A percentile compares a stretch with the other conserved stretches of the same genome.
Conservation (phyloP, 2,113 vertebrate species). For the Mirounga angustirostris region DNA sequence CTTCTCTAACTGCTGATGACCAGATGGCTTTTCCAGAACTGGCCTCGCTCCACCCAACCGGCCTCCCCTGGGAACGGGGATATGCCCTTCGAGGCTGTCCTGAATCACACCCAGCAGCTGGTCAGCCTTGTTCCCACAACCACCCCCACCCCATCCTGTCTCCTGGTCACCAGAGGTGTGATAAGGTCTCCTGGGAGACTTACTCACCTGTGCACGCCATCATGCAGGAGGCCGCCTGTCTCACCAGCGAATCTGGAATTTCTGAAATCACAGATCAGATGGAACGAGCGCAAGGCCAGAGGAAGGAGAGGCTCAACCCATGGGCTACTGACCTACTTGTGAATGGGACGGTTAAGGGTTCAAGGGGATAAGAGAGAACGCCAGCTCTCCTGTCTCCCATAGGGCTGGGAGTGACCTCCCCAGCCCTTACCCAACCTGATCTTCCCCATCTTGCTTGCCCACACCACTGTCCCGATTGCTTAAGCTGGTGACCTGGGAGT, state of each 20-base stretch:
- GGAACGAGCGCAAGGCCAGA: not conserved
- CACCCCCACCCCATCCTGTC: fast-evolving
- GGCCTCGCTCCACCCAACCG: not conserved
- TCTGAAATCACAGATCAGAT: slow-evolving; percentile 74
- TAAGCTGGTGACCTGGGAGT: not conserved
- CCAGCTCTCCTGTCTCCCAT: fast-evolving
- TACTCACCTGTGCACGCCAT: slow-evolving; percentile 71
- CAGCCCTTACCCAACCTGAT: not conserved
- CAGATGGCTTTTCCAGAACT: not conserved
- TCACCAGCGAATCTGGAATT: not conserved
- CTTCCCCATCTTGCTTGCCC: not conserved
- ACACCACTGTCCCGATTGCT: fast-evolving
- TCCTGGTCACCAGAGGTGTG: not conserved
- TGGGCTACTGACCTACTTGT: not conserved
- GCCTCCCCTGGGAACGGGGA: not conserved
- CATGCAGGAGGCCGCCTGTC: slow-evolving; percentile 49
- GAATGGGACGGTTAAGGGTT: not conserved
- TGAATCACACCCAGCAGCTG: not conserved
- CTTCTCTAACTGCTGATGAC: not conserved
- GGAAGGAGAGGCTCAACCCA: not conserved
- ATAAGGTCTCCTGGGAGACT: not conserved
- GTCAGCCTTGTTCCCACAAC: not conserved
- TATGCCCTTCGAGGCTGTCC: not conserved
- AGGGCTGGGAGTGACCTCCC: not conserved
- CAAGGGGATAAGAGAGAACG: not conserved